phyloP scores from a whole-genome alignment of 2,113 vertebrate species.

The Tichodroma muraria region DNA sequence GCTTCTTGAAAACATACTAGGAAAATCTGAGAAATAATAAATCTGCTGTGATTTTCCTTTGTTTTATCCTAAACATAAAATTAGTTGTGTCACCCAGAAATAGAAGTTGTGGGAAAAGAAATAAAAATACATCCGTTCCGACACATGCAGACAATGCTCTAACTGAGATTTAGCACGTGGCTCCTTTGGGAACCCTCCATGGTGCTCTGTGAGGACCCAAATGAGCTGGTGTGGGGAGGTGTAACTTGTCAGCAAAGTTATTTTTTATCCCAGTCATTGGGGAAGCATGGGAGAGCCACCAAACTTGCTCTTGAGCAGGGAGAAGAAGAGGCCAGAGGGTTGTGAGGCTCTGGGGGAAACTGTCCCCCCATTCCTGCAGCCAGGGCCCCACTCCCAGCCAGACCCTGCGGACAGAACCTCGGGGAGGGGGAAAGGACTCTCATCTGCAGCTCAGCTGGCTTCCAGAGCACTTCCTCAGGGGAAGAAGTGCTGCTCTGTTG shows the following conservation, averaged over 20 bases:
- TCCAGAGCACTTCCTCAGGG: conserved; percentile 33
- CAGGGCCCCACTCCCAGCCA: background rate
- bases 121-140: conserved; percentile 24
- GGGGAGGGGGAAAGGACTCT: background rate
- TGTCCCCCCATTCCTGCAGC: background rate
- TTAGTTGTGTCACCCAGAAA: conserved; percentile 31
- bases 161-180: background rate
- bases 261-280: background rate
- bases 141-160: conserved; percentile 15
- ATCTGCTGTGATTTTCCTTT: conserved; percentile 49
- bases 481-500: conserved; percentile 21
- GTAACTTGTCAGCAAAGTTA: background rate
- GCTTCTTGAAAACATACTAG: conserved; percentile 4
- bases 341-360: background rate
- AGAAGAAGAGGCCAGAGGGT: background rate
- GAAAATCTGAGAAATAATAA: conserved; percentile 41
- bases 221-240: background rate
- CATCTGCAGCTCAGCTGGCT: conserved; percentile 43
- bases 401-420: background rate
- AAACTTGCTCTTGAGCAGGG: background rate
- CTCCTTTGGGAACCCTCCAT: background rate
- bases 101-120: conserved; percentile 43
- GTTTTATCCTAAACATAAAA: conserved; percentile 43
- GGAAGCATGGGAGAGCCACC: background rate
- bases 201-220: background rate